Evolutionary conservation across 2,888 invertebrate genomes (phyloP).

Genomic region (Tipula helvola): DNA sequence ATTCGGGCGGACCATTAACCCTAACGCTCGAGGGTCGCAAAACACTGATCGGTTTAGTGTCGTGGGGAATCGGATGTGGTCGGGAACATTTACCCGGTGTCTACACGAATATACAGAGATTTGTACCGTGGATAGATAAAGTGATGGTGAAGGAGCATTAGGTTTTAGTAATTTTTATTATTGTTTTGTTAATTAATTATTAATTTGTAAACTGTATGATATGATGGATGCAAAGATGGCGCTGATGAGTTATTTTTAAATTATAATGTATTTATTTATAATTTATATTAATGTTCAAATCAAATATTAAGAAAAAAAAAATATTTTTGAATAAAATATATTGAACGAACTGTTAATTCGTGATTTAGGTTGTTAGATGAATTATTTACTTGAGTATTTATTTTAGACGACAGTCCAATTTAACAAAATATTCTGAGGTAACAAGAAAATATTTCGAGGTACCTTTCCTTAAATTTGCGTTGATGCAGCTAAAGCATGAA

Average conservation of each 20-base stretch:
- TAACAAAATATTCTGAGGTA: no score
- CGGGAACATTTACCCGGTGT: constrained; percentile 82
- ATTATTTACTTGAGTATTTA: no score
- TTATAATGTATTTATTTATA: background rate
- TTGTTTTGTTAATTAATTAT: constrained; percentile 4
- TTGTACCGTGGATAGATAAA: constrained; percentile 84
- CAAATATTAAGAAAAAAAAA: background rate
- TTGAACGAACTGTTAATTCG: background rate
- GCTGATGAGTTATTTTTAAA: background rate
- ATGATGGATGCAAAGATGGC: background rate
- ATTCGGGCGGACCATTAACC: constrained; percentile 82
- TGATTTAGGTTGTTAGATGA: no score
- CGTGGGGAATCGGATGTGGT: constrained; percentile 88
- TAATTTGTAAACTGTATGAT: background rate
- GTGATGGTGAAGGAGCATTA: constrained; percentile 43
- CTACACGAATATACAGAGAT: constrained; percentile 85
- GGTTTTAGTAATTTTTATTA: background rate
- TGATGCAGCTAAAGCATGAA: no score
- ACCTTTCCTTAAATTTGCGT: no score
- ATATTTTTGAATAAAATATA: background rate
- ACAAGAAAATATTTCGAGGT: no score
- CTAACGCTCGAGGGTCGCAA: constrained; percentile 72
- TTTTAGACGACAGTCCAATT: no score
- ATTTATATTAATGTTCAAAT: background rate
- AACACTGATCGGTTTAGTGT: constrained; percentile 73